A percentile compares a stretch with the other conserved stretches of the same genome.
These are phyloP conservation scores for Pocillopora grandis DNA, from an alignment of 92 coral and sea anemone genomes.

Conservation along the genomic window DNA sequence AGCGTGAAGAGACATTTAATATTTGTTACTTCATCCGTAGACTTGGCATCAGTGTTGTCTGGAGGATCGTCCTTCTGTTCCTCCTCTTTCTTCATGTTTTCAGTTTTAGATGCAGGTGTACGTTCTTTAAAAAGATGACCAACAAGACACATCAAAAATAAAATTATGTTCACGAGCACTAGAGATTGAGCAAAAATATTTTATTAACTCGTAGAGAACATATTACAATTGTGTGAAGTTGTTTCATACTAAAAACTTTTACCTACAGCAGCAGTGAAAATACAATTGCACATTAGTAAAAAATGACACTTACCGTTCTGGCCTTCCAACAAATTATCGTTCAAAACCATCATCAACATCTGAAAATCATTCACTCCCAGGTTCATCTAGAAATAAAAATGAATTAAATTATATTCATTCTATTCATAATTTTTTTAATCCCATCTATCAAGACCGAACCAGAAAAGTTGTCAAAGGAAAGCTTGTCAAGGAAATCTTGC, in stretches of 20 bases:
- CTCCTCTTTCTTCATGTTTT: not conserved
- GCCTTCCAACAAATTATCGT: slow-evolving; percentile 71
- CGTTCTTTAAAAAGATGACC: slow-evolving; percentile 10
- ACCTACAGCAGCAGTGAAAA: too few relatives aligned
- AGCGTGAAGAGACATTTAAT: slow-evolving; percentile 52
- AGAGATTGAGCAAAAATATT: not conserved
- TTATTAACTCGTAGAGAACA: not conserved
- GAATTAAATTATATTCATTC: not conserved
- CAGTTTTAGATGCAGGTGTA: slow-evolving; percentile 2
- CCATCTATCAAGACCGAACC: not conserved
- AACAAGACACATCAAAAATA: not conserved
- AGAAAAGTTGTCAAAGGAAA: too few relatives aligned
- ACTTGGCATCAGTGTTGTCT: slow-evolving; percentile 39
- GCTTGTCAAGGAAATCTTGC: too few relatives aligned
- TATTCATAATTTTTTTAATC: not conserved
- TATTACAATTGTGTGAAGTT: too few relatives aligned
- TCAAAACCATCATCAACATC: slow-evolving; percentile 72
- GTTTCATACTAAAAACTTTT: too few relatives aligned
- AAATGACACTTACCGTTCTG: slow-evolving; percentile 48
- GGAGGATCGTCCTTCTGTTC: not conserved
- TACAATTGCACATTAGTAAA: not conserved
- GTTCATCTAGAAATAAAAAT: slow-evolving; percentile 48
- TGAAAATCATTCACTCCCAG: slow-evolving; percentile 68
- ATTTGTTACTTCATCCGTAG: slow-evolving; percentile 17
- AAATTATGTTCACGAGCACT: not conserved